Conservation (phyloP, 2,888 invertebrate species). For the Arenicola marina region DNA sequence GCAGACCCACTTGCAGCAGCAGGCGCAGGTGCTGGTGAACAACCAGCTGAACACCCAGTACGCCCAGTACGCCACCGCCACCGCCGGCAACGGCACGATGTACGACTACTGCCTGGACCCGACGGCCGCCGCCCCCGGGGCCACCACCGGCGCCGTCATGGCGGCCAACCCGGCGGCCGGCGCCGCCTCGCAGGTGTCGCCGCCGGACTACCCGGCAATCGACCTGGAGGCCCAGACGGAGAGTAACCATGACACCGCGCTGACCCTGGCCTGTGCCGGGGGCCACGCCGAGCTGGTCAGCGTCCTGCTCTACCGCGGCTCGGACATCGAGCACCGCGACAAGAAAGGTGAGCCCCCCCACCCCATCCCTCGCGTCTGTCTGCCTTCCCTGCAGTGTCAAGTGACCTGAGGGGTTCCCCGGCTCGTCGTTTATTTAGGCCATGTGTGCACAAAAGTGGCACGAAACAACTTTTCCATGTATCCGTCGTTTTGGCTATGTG, state of each 20-base stretch:
- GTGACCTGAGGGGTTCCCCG: too few relatives aligned
- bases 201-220: slow-evolving; percentile 62
- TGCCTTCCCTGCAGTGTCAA: too few relatives aligned
- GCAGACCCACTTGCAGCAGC: slow-evolving; percentile 12
- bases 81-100: slow-evolving; percentile 10
- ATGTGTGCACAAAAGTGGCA: too few relatives aligned
- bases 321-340: slow-evolving; percentile 96
- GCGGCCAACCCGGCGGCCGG: slow-evolving; percentile 52
- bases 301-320: slow-evolving; percentile 85
- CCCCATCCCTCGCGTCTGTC: too few relatives aligned
- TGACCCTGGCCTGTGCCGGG: slow-evolving; percentile 95
- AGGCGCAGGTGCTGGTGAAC: slow-evolving; percentile 12
- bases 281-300: slow-evolving; percentile 91
- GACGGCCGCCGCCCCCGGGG: slow-evolving; percentile 47
- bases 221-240: slow-evolving; percentile 98
- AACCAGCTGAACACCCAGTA: slow-evolving; percentile 19
- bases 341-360: slow-evolving; percentile 75
- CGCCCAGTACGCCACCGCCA: slow-evolving; percentile 8
- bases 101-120: slow-evolving; percentile 37
- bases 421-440: too few relatives aligned
- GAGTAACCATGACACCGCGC: slow-evolving; percentile 97
- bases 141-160: too few relatives aligned
- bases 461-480: too few relatives aligned
- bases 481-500: too few relatives aligned
- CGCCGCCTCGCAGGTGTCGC: slow-evolving; percentile 42